phyloP scores from a whole-genome alignment of 1,140 invertebrate species.

The Conus ventricosus region DNA sequence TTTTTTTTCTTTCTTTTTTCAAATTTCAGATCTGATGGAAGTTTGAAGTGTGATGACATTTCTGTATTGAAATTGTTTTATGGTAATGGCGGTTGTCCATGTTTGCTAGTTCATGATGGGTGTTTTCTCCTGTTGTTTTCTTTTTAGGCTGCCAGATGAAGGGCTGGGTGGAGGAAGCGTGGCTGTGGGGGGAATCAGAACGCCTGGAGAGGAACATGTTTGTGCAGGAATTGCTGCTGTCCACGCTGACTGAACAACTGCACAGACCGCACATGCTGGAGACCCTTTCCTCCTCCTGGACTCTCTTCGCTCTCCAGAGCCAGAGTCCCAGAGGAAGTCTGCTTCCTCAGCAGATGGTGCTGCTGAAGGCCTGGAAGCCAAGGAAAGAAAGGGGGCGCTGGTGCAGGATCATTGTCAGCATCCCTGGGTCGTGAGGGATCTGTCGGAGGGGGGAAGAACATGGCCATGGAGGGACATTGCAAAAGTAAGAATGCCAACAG shows the following conservation, averaged over 20 bases:
- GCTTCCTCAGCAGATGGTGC: background rate
- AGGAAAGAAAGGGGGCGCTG: background rate
- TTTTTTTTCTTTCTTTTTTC: too few relatives aligned
- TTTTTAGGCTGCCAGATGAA: constrained; percentile 77
- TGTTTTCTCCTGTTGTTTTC: background rate
- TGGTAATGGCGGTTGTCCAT: too few relatives aligned
- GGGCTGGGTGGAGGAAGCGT: constrained; percentile 75
- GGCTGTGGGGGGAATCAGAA: constrained; percentile 78
- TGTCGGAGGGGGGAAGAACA: constrained; percentile 26
- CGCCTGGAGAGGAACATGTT: constrained; percentile 82
- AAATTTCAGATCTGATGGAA: too few relatives aligned
- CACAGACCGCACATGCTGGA: constrained; percentile 49
- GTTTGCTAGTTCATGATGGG: too few relatives aligned
- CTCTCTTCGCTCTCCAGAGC: constrained; percentile 43
- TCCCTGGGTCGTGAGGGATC: constrained; percentile 30
- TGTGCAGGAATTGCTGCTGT: constrained; percentile 82
- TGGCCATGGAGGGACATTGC: constrained; percentile 34
- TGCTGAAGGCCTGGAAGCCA: background rate
- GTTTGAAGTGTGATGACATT: too few relatives aligned
- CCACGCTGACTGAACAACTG: constrained; percentile 77
- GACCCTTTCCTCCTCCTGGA: constrained; percentile 49
- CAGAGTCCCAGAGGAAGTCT: constrained; percentile 40
- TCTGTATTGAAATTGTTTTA: too few relatives aligned
- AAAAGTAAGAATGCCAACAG: constrained; percentile 22
- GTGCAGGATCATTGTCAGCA: background rate